Evolutionary conservation across 2,113 vertebrate species (phyloP).

Genomic region (Riparia riparia): DNA sequence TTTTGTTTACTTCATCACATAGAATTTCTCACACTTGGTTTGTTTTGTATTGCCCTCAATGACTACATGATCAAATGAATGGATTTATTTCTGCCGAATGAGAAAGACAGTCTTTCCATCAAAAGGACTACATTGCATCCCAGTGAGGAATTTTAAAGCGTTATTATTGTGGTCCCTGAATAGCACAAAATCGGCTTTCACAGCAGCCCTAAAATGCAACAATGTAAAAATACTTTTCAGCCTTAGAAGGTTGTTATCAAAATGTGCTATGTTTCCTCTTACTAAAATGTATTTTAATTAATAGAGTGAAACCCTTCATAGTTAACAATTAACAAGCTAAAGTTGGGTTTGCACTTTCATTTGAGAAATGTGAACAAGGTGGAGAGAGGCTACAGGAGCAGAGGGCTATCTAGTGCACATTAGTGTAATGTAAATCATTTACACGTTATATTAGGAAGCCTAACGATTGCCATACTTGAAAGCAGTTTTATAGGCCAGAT

Average conservation of each 20-base stretch:
- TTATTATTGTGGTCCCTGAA: conserved; percentile 83
- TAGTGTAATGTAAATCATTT: conserved; percentile 67
- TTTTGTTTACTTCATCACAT: conserved; percentile 95
- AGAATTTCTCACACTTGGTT: conserved; percentile 97
- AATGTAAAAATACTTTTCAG: conserved; percentile 81
- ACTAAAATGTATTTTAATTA: conserved; percentile 79
- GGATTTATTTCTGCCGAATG: conserved; percentile 90
- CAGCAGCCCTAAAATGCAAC: conserved; percentile 81
- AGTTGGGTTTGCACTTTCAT: conserved; percentile 62
- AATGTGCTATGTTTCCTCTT: conserved; percentile 71
- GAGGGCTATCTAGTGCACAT: conserved; percentile 21
- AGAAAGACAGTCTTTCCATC: conserved; percentile 87
- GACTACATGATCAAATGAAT: conserved; percentile 92
- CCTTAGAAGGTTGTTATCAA: conserved; percentile 70
- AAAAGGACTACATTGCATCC: conserved; percentile 88
- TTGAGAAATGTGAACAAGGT: conserved; percentile 52
- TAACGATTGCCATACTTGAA: not conserved
- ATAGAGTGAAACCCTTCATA: conserved; percentile 55
- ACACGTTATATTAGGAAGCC: conserved; percentile 19
- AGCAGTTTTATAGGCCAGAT: conserved; percentile 20
- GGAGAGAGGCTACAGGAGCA: not conserved
- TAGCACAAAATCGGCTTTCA: conserved; percentile 84
- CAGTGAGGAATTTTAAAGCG: conserved; percentile 85
- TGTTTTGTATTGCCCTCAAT: conserved; percentile 91
- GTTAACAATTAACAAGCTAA: conserved; percentile 58